Evolutionary conservation across 1,140 invertebrate species (phyloP).

Genomic region (Musca domestica): DNA sequence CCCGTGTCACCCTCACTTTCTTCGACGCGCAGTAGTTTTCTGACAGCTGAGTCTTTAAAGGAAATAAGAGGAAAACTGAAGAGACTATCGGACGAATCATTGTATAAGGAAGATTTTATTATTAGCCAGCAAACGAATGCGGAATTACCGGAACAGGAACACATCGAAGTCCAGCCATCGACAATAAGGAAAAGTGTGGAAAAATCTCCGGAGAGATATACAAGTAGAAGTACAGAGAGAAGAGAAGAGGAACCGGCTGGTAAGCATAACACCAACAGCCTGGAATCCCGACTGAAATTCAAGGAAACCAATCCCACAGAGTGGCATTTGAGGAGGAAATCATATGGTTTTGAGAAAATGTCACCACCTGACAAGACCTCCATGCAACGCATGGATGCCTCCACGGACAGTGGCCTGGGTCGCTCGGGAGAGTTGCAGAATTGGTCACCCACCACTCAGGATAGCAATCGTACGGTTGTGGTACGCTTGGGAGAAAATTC

Average conservation of each 20-base stretch:
- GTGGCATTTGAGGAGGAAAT: slow-evolving; percentile 69
- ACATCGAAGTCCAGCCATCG: slow-evolving; percentile 11
- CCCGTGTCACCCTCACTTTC: slow-evolving; percentile 24
- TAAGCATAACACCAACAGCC: slow-evolving; percentile 57
- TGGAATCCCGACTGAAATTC: slow-evolving; percentile 57
- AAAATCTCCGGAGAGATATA: not conserved
- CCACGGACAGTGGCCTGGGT: slow-evolving; percentile 70
- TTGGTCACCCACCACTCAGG: slow-evolving; percentile 43
- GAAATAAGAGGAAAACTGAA: slow-evolving; percentile 59
- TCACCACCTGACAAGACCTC: slow-evolving; percentile 56
- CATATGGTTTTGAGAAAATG: slow-evolving; percentile 72
- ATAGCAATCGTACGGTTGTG: slow-evolving; percentile 31
- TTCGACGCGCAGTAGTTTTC: slow-evolving; percentile 53
- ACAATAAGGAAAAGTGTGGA: not conserved
- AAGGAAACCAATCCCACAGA: slow-evolving; percentile 58
- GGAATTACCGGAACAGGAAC: slow-evolving; percentile 33
- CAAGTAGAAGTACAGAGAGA: not conserved
- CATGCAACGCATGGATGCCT: slow-evolving; percentile 61
- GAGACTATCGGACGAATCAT: slow-evolving; percentile 53
- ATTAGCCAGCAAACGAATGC: slow-evolving; percentile 30
- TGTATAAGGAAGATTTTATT: slow-evolving; percentile 49
- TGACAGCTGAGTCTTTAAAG: slow-evolving; percentile 61
- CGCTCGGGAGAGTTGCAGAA: slow-evolving; percentile 66
- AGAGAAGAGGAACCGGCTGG: not conserved
- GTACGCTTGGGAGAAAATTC: slow-evolving; percentile 11